Base-by-base conservation (phyloP, 1,140 invertebrate species). In the Heliconius himera region DNA sequence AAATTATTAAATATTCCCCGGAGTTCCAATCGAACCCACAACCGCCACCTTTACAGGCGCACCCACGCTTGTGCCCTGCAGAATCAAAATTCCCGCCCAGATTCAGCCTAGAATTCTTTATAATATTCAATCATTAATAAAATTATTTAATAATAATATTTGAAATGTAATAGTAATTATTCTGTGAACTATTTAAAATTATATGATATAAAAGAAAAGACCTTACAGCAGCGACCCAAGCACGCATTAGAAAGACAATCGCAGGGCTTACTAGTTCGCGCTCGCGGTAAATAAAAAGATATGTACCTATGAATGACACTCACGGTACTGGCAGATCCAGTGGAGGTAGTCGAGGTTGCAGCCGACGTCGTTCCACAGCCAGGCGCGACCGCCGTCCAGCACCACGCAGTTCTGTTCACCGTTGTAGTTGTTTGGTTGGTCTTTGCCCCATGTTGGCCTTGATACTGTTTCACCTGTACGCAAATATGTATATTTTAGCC, bases 341-440 rank as follows among this genome's bases (percentile, higher is more conserved):
- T 98, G 97, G 41, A 99, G 94, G 92, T 98, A 98, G 92, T 98
- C 97, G 66, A 99, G 95, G 91, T 98, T 98, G 90, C 98, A 99
- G 29, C 98, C 98, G 36, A 99, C 98, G 94, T 99, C 98, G 91
- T 99, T 99, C 98, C 98, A 99, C 0, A 97, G 94, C 98, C 98
- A 99, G 66, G 96, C 96, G 75, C 97, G 95, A 0, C 97, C 98
- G 4, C 98, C 98, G 87, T 99, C 98, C 76, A 99, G 94, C 9
- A 99, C 98, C 5, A 97, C 98, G 91, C 98, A 99, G 91, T 99
- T 99, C 91, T 99, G 98, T 87, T 99, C 98, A 0, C 98, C 98
- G 87, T 99, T 99, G 93, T 99, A 99, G 88, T 99, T 99, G 89
- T 99, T 99, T 0, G 98, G 98, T 87, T 99, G 98, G 86, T 98